Base-by-base conservation (phyloP, 2,797 vertebrate genomes). In the Epinephelus malabaricus region DNA sequence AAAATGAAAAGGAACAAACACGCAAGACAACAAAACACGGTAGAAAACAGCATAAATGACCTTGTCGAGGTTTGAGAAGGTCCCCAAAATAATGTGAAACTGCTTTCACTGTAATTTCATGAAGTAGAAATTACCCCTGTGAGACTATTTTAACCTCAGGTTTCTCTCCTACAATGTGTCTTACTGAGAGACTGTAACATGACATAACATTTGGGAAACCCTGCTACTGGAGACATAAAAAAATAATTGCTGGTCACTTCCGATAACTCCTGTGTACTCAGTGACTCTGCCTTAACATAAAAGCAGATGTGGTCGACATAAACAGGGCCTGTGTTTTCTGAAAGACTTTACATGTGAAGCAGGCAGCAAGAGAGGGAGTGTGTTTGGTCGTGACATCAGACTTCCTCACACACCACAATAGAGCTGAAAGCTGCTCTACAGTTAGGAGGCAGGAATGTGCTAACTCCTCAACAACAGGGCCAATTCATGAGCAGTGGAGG, bases 341-440 rank as follows among this genome's bases (percentile, higher is more conserved):
- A 62, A 34, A 43, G 60, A 59, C 83, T 71, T 23, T 25, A 23
- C 46, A 78, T 59, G 68, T 80, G 66, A 84, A 73, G 64, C 66
- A 19, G 77, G 17, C 66, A 54, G 81, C 65, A 63, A 62, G 54
- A 60, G 13, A 70, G 63, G 27, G 56, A 18, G 69, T 18, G 69
- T 54, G 34, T 77, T 86, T 54, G 75, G 64, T 61, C 43, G n/a
- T 83, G 85, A 86, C 79, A 79, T 86, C 78, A 84, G 51, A 81
- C 87, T 82, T 90, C 90, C 89, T 92, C 88, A 69, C 45, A 72
- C 74, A 13, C 85, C 88, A 92, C 90, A 92, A 87, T 73, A 73
- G 89, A 45, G 72, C 63, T 69, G 61, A 82, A 76, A 78, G 68
- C 79, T 69, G 80, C 71, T 69, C 54, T n/a, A 46, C 73, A 68